Evolutionary conservation across 53 echinoderm and acorn worm genomes (phyloP).

Genomic region (Echinometra lucunter): DNA sequence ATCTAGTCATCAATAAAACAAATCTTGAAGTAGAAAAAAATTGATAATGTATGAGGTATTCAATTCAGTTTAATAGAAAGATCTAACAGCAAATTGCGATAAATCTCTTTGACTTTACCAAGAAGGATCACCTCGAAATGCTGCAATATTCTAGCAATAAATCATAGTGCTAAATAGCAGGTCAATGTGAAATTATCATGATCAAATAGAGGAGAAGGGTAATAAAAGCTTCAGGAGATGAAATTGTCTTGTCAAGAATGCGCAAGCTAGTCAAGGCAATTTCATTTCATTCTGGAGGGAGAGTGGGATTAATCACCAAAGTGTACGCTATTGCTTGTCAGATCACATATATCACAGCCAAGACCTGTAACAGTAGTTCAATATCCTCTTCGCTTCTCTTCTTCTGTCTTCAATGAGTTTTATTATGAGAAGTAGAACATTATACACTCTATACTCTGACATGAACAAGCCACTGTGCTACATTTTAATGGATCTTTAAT

Average conservation of each 20-base stretch:
- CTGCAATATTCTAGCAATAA: neutral
- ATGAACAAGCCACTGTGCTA: neutral
- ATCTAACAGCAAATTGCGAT: neutral
- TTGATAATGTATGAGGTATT: neutral
- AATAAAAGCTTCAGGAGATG: neutral
- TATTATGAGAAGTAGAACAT: neutral
- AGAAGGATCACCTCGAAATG: neutral
- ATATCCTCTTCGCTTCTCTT: constrained; percentile 1
- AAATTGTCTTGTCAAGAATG: neutral
- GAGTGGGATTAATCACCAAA: neutral
- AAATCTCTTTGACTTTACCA: neutral
- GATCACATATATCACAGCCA: constrained; percentile 12
- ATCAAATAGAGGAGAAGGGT: neutral
- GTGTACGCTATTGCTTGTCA: constrained; percentile 17
- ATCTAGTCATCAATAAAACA: neutral
- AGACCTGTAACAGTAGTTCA: neutral
- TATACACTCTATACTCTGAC: neutral
- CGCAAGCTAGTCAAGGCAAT: neutral
- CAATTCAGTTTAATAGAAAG: neutral
- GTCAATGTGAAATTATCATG: constrained; percentile 5
- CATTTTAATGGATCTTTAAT: neutral
- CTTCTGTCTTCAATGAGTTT: neutral
- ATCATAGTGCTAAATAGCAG: neutral
- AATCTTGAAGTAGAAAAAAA: neutral
- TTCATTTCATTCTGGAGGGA: constrained; percentile 3